Base-by-base conservation (phyloP, 2,797 vertebrate genomes). In the Antennarius maculatus region DNA sequence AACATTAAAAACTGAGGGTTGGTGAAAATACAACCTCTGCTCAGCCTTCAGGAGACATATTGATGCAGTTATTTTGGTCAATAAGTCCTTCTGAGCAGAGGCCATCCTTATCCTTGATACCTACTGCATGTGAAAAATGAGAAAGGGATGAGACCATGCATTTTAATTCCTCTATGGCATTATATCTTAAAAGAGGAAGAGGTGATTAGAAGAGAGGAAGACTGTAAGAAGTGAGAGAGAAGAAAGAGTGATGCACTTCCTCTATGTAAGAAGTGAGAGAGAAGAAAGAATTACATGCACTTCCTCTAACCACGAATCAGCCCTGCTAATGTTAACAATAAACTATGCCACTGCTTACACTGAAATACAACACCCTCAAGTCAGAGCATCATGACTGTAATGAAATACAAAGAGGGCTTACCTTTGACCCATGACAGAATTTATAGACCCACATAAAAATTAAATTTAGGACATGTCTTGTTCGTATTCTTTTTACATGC, bases 11-110 rank as follows among this genome's bases (percentile, higher is more conserved):
- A 77, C 73, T 81, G 76, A 69, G 78, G 78, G 74, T 77, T 71
- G 76, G 85, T 86, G 79, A 89, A 91, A 90, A 93, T 88, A 86
- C 87, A 91, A 85, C 73, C 85, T 70, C 77, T 85, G 79, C 88
- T 85, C 82, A 89, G 91, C 90, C 91, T 93, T 90, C 84, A 77
- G 90, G 91, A 89, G 90, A 90, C 85, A 82, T 92, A 92, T 93
- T 92, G 90, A 93, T 83, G 88, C 86, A 77, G 89, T 91, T 92
- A 92, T 94, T 93, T 92, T 91, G 86, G 91, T 94, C 93, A 94
- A 92, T 94, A 92, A 89, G 88, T 92, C 89, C 82, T 86, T 92
- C 90, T 91, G 83, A 91, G 90, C 78, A 87, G 86, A 91, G 86
- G 78, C 89, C 88, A 89, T 91, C 86, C 91, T 93, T 89, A 92